These are phyloP conservation scores for Coregonus clupeaformis DNA, from an alignment of 2,113 vertebrate species.

Conservation along the genomic window DNA sequence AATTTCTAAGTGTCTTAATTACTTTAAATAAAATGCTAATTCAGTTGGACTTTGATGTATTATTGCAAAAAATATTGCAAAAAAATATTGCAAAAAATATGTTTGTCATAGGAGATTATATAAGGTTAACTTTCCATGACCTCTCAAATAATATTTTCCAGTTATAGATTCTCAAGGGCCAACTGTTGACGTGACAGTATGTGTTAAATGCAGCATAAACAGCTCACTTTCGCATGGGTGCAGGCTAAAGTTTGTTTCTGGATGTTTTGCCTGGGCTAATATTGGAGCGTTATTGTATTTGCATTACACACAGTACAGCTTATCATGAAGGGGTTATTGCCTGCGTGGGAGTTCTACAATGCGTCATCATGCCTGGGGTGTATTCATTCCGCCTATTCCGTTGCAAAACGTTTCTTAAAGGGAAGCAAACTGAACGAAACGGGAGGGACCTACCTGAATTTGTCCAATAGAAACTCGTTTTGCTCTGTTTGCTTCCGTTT, in stretches of 20 bases:
- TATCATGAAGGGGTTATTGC: background rate
- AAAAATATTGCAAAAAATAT: background rate
- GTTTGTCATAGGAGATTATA: background rate
- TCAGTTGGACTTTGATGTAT: too few relatives aligned
- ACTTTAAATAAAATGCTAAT: too few relatives aligned
- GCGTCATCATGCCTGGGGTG: background rate
- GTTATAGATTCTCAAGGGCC: background rate
- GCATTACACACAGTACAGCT: background rate
- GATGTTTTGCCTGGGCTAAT: background rate
- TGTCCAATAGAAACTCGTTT: too few relatives aligned
- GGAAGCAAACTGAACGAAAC: too few relatives aligned
- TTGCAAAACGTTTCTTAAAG: too few relatives aligned
- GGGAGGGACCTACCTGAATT: too few relatives aligned
- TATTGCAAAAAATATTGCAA: too few relatives aligned
- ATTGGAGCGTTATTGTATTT: background rate
- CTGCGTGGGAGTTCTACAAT: background rate
- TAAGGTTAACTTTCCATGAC: background rate
- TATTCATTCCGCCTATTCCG: too few relatives aligned
- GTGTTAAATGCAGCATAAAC: too few relatives aligned
- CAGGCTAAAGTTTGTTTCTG: too few relatives aligned
- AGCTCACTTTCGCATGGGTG: too few relatives aligned
- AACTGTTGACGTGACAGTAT: background rate
- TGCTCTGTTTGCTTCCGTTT: too few relatives aligned
- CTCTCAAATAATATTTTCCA: background rate
- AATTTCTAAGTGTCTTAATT: background rate